Evolutionary conservation across 2,888 invertebrate species (phyloP), one percentile per base, ranked within the genome.

Genomic region (Notodonta ziczac): DNA sequence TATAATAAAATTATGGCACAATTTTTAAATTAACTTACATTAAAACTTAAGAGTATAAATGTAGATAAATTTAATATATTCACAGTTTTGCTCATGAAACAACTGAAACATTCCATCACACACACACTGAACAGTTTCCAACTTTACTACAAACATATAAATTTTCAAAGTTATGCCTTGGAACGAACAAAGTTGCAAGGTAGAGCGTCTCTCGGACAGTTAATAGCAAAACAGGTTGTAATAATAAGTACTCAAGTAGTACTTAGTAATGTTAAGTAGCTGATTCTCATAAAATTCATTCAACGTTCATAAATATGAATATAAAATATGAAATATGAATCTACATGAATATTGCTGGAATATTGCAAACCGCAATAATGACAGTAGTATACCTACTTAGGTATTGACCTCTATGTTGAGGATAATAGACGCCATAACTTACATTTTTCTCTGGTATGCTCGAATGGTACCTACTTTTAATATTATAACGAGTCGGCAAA

Each of bases 251-350:
- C 24, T 24, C 67, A 60, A 61, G 67, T 69, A 59, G 59, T 57
- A 51, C 51, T 59, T 69, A 59, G 59, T 57, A 51, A 51, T 59
- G 39, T 56, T 68, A 72, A 67, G 74, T 68, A 74, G 76, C 76
- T 50, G 52, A 69, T 61, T 63, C 67, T 66, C 67, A 68, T 76
- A 68, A 67, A 75, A 71, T 58, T 60, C 59, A 61, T 71, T 60
- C 66, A 63, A 61, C 62, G 55, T 60, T 60, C 65, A 66, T 71
- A 65, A 73, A 74, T 70, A 62, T 60, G 10, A 50, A 16, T 50
- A 0, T 12, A 52, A n/a, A n/a, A n/a, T n/a, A n/a, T n/a, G n/a
- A n/a, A n/a, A n/a, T n/a, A n/a, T n/a, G n/a, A n/a, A n/a, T n/a
- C n/a, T 32, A 51, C n/a, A 51, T 8, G n/a, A n/a, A 24, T 14